Evolutionary conservation across 2,888 invertebrate species (phyloP).

Genomic region (Drosophila borealis): DNA sequence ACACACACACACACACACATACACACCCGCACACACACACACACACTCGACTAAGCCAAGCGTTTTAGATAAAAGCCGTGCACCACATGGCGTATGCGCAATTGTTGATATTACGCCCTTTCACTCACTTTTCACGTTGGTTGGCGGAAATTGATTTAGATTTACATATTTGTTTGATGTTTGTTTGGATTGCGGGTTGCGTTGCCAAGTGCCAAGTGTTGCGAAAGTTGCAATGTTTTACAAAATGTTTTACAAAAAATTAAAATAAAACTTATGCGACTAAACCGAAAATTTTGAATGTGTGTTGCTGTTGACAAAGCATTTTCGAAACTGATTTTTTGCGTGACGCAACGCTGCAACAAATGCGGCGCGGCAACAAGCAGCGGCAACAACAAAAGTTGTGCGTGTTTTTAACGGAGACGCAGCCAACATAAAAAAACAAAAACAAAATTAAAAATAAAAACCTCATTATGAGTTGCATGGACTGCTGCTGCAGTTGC

Average conservation of each 20-base stretch:
- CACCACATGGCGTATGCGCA: slow-evolving; percentile 41
- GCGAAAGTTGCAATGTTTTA: slow-evolving; percentile 56
- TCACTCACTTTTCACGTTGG: slow-evolving; percentile 47
- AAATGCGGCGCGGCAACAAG: slow-evolving; percentile 45
- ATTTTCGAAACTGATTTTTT: slow-evolving; percentile 82
- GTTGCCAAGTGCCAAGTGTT: slow-evolving; percentile 30
- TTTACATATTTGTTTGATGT: slow-evolving; percentile 1
- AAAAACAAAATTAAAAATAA: slow-evolving; percentile 13
- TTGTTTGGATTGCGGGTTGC: slow-evolving; percentile 6
- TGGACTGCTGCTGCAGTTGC: slow-evolving; percentile 25
- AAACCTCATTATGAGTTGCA: slow-evolving; percentile 70
- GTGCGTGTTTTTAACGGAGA: slow-evolving; percentile 13
- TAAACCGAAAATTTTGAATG: slow-evolving; percentile 81
- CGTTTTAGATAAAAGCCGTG: slow-evolving; percentile 30
- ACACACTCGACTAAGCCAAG: slow-evolving; percentile 22
- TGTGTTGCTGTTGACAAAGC: slow-evolving; percentile 83
- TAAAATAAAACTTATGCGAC: slow-evolving; percentile 77
- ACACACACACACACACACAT: slow-evolving; percentile 1
- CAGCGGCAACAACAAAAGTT: slow-evolving; percentile 20
- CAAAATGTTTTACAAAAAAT: too few species aligned
- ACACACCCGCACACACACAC: slow-evolving; percentile 14
- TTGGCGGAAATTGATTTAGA: slow-evolving; percentile 3
- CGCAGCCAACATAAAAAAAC: not conserved
- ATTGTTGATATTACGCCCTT: slow-evolving; percentile 9
- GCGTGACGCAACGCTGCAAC: slow-evolving; percentile 55